Percentiles rank a stretch among this genome's conserved stretches.
phyloP scores from a whole-genome alignment of 2,888 invertebrate genomes.

The Dromius quadrimaculatus region DNA sequence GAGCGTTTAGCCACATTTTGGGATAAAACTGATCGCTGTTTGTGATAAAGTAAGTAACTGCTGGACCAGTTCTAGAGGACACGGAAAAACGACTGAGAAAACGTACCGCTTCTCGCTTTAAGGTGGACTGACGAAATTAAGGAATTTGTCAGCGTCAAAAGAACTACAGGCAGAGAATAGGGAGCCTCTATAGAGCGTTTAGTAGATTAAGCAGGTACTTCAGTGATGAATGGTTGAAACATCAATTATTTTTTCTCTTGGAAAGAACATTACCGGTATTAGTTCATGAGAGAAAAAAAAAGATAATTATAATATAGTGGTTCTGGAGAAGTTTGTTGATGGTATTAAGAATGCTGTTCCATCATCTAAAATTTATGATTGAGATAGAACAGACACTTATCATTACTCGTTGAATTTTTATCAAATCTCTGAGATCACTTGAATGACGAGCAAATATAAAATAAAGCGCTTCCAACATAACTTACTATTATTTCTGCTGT shows the following conservation, averaged over 20 bases:
- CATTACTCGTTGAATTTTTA: no score
- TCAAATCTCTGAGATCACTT: no score
- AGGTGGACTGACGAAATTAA: slow-evolving; percentile 45
- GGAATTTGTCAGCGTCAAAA: slow-evolving; percentile 49
- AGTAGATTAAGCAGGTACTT: slow-evolving; percentile 43
- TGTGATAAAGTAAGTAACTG: slow-evolving; percentile 32
- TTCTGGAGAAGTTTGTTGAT: no score
- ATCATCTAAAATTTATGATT: no score
- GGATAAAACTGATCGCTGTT: slow-evolving; percentile 40
- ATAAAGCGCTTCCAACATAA: no score
- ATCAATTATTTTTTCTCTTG: slow-evolving; percentile 18
- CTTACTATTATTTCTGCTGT: no score
- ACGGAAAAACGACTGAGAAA: slow-evolving; percentile 39
- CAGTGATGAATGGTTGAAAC: slow-evolving; percentile 20
- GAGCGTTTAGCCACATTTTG: background rate
- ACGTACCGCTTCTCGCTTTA: slow-evolving; percentile 25
- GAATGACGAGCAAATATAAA: no score
- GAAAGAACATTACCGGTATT: background rate
- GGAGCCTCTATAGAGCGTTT: slow-evolving; percentile 10
- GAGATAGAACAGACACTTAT: no score
- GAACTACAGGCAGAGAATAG: slow-evolving; percentile 12
- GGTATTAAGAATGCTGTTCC: no score
- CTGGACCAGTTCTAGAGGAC: slow-evolving; percentile 23
- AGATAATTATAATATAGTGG: no score
- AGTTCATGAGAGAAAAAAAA: no score